Conservation (phyloP, 2,888 invertebrate genomes). For the Cabera pusaria region DNA sequence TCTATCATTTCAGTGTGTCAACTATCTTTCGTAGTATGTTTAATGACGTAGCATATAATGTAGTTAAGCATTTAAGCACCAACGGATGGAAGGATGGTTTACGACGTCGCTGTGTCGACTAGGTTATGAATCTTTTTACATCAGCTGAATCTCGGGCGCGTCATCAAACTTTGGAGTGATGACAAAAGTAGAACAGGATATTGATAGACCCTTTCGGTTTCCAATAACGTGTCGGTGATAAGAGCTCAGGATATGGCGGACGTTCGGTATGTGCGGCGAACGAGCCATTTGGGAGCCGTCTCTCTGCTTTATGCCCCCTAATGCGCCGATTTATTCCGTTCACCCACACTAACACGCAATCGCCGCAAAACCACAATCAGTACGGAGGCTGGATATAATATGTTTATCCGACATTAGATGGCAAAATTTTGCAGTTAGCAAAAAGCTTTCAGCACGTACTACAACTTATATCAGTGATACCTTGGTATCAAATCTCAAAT, state of each 20-base stretch:
- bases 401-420: too few species aligned
- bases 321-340: constrained; percentile 42
- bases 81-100: too few species aligned
- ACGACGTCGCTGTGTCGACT: constrained; percentile 3
- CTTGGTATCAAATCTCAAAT: too few species aligned
- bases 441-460: too few species aligned
- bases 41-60: too few species aligned
- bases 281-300: constrained; percentile 52
- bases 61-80: too few species aligned
- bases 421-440: too few species aligned
- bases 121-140: constrained; percentile 18
- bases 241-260: constrained; percentile 47
- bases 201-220: constrained; percentile 60
- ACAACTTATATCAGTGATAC: too few species aligned
- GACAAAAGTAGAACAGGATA: constrained; percentile 56
- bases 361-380: constrained; percentile 10
- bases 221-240: constrained; percentile 60
- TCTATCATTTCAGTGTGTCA: too few species aligned
- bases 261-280: constrained; percentile 39
- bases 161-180: constrained; percentile 27
- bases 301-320: constrained; percentile 51
- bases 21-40: too few species aligned
- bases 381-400: constrained; percentile 10
- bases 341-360: constrained; percentile 21
- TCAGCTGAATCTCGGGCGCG: constrained; percentile 16